Conservation (phyloP, 1,140 invertebrate species). For the Drosophila lacteicornis region DNA sequence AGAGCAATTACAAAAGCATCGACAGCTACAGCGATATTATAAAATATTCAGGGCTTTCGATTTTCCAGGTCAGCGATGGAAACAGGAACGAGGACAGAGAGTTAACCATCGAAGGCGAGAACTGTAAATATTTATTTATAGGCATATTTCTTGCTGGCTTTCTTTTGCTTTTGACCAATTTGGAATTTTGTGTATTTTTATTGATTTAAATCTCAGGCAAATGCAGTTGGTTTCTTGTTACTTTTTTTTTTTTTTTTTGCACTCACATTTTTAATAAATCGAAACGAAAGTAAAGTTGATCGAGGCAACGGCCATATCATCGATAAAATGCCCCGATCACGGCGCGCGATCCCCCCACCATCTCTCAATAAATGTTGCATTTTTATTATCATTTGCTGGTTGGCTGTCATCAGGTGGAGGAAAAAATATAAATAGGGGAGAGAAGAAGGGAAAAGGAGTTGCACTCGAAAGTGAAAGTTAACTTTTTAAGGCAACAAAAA, state of each 20-base stretch:
- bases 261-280: slow-evolving; percentile 52
- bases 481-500: slow-evolving; percentile 42
- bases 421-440: background rate
- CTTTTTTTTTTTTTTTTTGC: slow-evolving; percentile 51
- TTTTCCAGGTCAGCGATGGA: slow-evolving; percentile 49
- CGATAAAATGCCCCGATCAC: slow-evolving; percentile 25
- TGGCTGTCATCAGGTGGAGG: slow-evolving; percentile 40
- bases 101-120: slow-evolving; percentile 3
- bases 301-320: slow-evolving; percentile 26
- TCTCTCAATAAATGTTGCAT: slow-evolving; percentile 74
- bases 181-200: slow-evolving; percentile 60
- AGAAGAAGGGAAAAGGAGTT: slow-evolving; percentile 39
- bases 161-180: slow-evolving; percentile 47
- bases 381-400: slow-evolving; percentile 72
- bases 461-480: slow-evolving; percentile 80
- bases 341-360: background rate
- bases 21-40: slow-evolving; percentile 27
- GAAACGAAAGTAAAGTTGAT: slow-evolving; percentile 73
- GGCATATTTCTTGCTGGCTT: slow-evolving; percentile 23
- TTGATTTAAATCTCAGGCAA: slow-evolving; percentile 75
- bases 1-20: slow-evolving; percentile 46
- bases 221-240: slow-evolving; percentile 38
- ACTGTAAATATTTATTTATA: slow-evolving; percentile 59
- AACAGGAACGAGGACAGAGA: slow-evolving; percentile 11
- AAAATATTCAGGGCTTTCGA: slow-evolving; percentile 17